Evolutionary conservation across 2,888 invertebrate species (phyloP).

Genomic region (Clivina fossor): DNA sequence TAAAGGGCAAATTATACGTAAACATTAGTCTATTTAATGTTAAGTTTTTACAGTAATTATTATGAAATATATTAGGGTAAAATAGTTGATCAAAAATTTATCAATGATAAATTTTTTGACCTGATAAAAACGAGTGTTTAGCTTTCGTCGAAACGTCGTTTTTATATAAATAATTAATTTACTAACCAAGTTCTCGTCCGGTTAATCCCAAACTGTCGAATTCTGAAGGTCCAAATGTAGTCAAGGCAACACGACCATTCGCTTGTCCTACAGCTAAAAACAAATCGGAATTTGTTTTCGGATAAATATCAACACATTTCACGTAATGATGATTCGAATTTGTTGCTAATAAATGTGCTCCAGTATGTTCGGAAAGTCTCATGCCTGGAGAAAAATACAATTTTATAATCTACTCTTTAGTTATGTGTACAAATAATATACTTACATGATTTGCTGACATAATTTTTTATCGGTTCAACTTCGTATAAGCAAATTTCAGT

Average conservation of each 20-base stretch:
- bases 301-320: constrained; percentile 86
- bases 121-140: too few species aligned
- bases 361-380: constrained; percentile 68
- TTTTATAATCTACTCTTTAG: constrained; percentile 39
- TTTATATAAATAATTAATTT: background rate
- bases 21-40: too few species aligned
- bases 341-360: constrained; percentile 70
- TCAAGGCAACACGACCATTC: constrained; percentile 83
- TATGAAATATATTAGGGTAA: too few species aligned
- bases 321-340: constrained; percentile 77
- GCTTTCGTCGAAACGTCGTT: background rate
- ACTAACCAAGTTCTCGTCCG: constrained; percentile 75
- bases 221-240: constrained; percentile 71
- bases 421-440: constrained; percentile 1
- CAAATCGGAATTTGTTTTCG: constrained; percentile 73
- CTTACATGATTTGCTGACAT: constrained; percentile 46
- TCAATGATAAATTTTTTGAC: too few species aligned
- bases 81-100: too few species aligned
- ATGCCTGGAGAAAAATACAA: too few species aligned
- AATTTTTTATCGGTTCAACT: constrained; percentile 64
- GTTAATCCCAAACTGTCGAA: constrained; percentile 68
- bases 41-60: too few species aligned
- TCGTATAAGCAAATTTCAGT: constrained; percentile 88
- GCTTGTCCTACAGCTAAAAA: constrained; percentile 85
- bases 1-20: too few species aligned